Evolutionary conservation across 2,797 vertebrate genomes (phyloP).

Genomic region (Atherinosoma microstoma): DNA sequence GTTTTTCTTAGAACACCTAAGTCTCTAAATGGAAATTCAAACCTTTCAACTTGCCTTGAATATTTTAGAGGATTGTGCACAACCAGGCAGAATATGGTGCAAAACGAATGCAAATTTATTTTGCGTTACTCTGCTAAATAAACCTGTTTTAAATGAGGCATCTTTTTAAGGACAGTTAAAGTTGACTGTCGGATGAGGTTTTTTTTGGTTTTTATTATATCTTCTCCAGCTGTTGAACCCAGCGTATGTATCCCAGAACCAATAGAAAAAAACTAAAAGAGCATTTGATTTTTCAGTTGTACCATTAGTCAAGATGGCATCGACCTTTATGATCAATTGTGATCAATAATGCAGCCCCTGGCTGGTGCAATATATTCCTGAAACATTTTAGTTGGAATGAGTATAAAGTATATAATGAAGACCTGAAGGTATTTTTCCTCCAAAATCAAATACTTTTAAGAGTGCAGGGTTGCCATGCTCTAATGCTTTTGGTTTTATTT

Average conservation of each 20-base stretch:
- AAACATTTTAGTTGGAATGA: not conserved
- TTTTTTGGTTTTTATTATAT: not conserved
- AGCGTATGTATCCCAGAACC: not conserved
- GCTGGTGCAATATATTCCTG: not conserved
- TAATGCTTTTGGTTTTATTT: conserved; percentile 13
- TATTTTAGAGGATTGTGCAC: too few species aligned
- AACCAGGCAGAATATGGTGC: too few species aligned
- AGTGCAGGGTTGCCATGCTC: not conserved
- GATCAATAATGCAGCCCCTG: conserved; percentile 21
- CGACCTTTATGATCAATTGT: conserved; percentile 7
- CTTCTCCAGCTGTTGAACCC: not conserved
- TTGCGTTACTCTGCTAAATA: too few species aligned
- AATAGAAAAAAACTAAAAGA: not conserved
- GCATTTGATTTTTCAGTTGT: conserved; percentile 4
- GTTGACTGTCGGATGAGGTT: conserved; percentile 1
- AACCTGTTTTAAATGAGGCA: not conserved
- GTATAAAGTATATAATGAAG: not conserved
- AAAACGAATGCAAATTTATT: too few species aligned
- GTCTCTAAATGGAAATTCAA: too few species aligned
- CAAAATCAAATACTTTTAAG: not conserved
- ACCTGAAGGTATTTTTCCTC: not conserved
- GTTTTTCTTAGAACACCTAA: not conserved
- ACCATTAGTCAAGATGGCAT: not conserved
- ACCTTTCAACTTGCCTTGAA: not conserved
- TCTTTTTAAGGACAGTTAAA: not conserved